Base-by-base conservation (phyloP, 2,888 invertebrate genomes). In the Drosophila anomelani region DNA sequence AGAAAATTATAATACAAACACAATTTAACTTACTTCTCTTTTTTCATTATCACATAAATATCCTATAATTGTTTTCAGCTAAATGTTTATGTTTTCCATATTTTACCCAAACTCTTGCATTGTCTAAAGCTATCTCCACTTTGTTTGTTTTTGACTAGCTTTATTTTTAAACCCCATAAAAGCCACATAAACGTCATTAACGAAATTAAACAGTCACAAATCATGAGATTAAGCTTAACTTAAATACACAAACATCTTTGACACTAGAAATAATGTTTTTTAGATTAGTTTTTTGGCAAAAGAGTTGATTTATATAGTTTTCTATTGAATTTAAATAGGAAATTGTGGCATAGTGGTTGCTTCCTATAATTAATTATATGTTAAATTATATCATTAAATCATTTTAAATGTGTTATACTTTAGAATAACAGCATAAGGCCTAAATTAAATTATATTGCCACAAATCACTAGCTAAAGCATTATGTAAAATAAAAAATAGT, bases 201-300 rank as follows among this genome's bases (percentile, higher is more conserved):
- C 34, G 20, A 43, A 36, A 49, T 60, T 43, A 43, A 64, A 60
- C 20, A 36, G 43, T 39, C 36, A 36, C 34, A 60, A 60, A 60
- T 64, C 60, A 60, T 7, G n/a, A 12, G 41, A 36, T 55, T 26
- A 36, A 44, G 55, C 34, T 15, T 15, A 5, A 9, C 23, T 0
- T 34, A 54, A 54, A 54, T 29, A 51, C 7, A 17, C 15, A 29
- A 55, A 34, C n/a, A 60, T 60, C 20, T 54, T 53, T 41, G n/a
- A 23, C 20, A 49, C 17, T 2, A 29, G 10, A 29, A 49, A 29
- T 36, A 39, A 13, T 29, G 49, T 32, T 12, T 32, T 32, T 9
- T 46, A 46, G 44, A 49, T 17, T 32, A 17, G 32, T 12, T 32
- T 49, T 49, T 32, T 32, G 29, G 1, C 4, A 32, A 36, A 5